Base-by-base conservation (phyloP, 1,140 invertebrate species). In the Theocolax elegans region DNA sequence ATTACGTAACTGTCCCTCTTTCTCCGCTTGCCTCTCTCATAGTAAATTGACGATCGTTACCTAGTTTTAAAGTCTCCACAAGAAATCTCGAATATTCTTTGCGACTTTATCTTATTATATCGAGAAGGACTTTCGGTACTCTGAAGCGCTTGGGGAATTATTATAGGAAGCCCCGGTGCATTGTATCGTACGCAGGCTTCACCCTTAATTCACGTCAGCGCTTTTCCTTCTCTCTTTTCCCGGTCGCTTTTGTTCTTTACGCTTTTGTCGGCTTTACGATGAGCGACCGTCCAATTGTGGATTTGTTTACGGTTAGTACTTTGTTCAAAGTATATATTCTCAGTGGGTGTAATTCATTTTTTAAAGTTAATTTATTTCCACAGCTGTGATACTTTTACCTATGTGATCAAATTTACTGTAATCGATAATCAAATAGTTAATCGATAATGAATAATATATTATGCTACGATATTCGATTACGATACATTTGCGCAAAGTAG, bases 31-130 rank as follows among this genome's bases (percentile, higher is more conserved):
- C 17, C 15, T 3, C 27, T 17, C 17, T 12, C 51, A 54, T 13
- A 31, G 51, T 8, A 8, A 9, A 31, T 27, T 54, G 31, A 54
- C n/a, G 27, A 54, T 25, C 29, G 51, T 27, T 19, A 1, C n/a
- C 1, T 1, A 29, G 25, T 23, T 17, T 54, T 2, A 29, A 1
- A 9, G 15, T 27, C 25, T n/a, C n/a, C n/a, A n/a, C n/a, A n/a
- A n/a, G n/a, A n/a, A n/a, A n/a, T n/a, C n/a, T n/a, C n/a, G 27
- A 51, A 25, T 51, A 51, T 51, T 51, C 15, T 13, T n/a, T 7
- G 48, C 13, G 23, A 51, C 23, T 51, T 51, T 51, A n/a, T 51
- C 48, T 51, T 51, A 51, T 51, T 25, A 25, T 25, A 25, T 21
- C 8, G 17, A 21, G 7, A 21, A 19, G 44, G 17, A 51, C 27